Evolutionary conservation across 2,797 vertebrate species (phyloP).

Genomic region (Pempheris klunzingeri): DNA sequence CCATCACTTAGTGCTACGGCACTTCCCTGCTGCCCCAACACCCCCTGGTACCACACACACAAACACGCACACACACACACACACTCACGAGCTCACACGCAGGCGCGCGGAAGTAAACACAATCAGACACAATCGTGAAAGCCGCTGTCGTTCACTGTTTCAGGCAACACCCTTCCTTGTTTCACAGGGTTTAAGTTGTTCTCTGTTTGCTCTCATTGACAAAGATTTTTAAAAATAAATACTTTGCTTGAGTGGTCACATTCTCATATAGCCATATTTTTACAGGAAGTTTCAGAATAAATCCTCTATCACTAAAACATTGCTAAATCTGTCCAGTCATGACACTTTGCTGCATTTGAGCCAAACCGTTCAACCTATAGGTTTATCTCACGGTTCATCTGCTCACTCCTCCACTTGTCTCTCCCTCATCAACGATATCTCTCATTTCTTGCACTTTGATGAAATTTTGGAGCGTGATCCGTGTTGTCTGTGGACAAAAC

Average conservation of each 20-base stretch:
- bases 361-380: background rate
- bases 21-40: conserved; percentile 12
- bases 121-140: conserved; percentile 43
- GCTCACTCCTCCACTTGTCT: background rate
- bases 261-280: background rate
- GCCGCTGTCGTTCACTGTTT: conserved; percentile 7
- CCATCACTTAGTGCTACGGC: conserved; percentile 25
- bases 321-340: background rate
- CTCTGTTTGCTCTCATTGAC: background rate
- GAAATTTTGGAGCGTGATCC: background rate
- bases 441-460: background rate
- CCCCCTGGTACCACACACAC: conserved; percentile 20
- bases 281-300: background rate
- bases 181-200: conserved; percentile 10
- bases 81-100: conserved; percentile 26
- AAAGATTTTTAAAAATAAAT: background rate
- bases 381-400: background rate
- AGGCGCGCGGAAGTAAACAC: conserved; percentile 55
- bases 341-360: background rate
- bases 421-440: background rate
- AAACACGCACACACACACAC: conserved; percentile 21
- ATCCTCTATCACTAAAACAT: background rate
- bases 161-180: conserved; percentile 66
- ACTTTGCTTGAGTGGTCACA: background rate
- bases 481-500: background rate